Percentiles rank a stretch among this genome's conserved stretches.
phyloP scores from a whole-genome alignment of 1,140 invertebrate species.

The Eupeodes corollae region DNA sequence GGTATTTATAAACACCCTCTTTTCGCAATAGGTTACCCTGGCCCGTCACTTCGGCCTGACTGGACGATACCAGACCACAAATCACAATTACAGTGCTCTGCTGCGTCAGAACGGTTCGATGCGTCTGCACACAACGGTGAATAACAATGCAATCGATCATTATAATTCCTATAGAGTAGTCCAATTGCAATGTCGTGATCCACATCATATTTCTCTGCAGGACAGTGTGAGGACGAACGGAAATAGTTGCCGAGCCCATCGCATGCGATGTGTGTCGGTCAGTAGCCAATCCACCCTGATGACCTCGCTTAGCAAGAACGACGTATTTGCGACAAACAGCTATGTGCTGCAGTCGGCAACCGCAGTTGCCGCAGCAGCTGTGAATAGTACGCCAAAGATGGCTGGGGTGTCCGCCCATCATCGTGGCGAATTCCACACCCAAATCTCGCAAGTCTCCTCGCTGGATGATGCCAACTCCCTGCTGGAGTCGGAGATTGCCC shows the following conservation, averaged over 20 bases:
- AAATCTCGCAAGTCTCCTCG: slow-evolving; percentile 30
- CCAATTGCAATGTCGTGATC: slow-evolving; percentile 7
- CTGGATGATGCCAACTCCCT: slow-evolving; percentile 30
- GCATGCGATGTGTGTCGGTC: slow-evolving; percentile 23
- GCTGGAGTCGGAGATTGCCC: slow-evolving; percentile 20
- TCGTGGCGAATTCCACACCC: slow-evolving; percentile 18
- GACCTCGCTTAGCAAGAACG: slow-evolving; percentile 31
- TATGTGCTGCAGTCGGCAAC: background rate
- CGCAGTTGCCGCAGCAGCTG: slow-evolving; percentile 9
- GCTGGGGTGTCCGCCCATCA: too few species aligned
- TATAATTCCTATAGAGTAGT: slow-evolving; percentile 28
- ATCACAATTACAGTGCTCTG: slow-evolving; percentile 26
- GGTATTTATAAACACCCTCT: background rate
- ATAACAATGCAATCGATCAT: slow-evolving; percentile 29
- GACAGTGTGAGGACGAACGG: slow-evolving; percentile 32
- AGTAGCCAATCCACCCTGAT: slow-evolving; percentile 37
- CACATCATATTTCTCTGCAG: slow-evolving; percentile 16
- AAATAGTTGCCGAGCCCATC: slow-evolving; percentile 13
- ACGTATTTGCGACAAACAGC: slow-evolving; percentile 14
- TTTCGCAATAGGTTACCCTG: slow-evolving; percentile 16
- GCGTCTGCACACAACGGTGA: slow-evolving; percentile 25
- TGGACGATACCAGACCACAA: slow-evolving; percentile 18
- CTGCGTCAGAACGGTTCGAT: slow-evolving; percentile 24
- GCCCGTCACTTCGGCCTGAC: slow-evolving; percentile 23
- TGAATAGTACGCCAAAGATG: too few species aligned